Percentiles rank a stretch among this genome's conserved stretches.
phyloP scores from a whole-genome alignment of 1,140 invertebrate species.

The Neelides sp. region DNA sequence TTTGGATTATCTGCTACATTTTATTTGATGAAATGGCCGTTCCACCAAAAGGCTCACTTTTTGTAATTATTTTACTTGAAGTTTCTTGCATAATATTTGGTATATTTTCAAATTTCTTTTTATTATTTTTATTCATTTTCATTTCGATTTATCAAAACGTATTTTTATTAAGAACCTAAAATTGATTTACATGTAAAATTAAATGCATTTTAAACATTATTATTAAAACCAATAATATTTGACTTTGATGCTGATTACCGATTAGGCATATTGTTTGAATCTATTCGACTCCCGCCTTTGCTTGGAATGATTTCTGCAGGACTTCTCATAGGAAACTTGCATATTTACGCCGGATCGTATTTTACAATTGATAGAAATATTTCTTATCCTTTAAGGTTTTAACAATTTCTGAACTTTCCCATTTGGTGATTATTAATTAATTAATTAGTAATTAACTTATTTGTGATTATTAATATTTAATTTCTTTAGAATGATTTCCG shows the following conservation, averaged over 20 bases:
- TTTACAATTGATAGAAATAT: neutral
- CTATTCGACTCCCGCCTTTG: slow-evolving; percentile 17
- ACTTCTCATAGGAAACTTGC: slow-evolving; percentile 19
- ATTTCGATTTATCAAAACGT: neutral
- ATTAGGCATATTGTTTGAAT: slow-evolving; percentile 15
- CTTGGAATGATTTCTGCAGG: slow-evolving; percentile 23
- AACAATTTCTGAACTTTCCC: neutral
- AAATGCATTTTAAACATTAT: neutral
- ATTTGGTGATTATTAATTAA: neutral
- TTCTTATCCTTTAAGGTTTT: slow-evolving; percentile 12
- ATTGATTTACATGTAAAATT: neutral
- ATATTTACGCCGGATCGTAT: slow-evolving; percentile 11
- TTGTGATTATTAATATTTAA: neutral
- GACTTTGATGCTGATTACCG: neutral
- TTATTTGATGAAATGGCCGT: slow-evolving; percentile 15
- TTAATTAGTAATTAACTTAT: neutral
- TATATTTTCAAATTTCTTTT: too few species aligned
- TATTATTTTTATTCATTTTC: too few species aligned
- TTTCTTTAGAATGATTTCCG: slow-evolving; percentile 18
- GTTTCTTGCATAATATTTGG: slow-evolving; percentile 11
- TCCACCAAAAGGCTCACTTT: slow-evolving; percentile 15
- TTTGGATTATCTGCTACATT: slow-evolving; percentile 20
- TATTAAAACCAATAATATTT: neutral
- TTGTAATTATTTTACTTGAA: slow-evolving; percentile 13
- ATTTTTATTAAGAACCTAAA: neutral